phyloP scores from a whole-genome alignment of 2,888 invertebrate species.

The Dexiosoma caninum region DNA sequence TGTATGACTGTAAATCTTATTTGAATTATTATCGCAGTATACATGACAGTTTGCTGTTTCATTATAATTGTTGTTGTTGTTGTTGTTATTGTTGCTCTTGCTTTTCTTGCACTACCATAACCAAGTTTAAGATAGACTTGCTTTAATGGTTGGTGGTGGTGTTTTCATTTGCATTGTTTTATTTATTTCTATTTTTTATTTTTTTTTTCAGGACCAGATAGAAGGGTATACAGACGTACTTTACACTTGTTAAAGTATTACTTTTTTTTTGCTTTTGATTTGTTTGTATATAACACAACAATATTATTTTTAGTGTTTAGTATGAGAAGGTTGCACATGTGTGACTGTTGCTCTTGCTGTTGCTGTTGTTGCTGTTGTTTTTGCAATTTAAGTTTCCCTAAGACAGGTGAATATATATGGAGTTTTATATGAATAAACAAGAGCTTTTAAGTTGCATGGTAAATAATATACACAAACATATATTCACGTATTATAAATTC shows the following conservation, averaged over 20 bases:
- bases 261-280: conserved; percentile 19
- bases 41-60: conserved; percentile 67
- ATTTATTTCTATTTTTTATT: conserved; percentile 34
- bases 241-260: conserved; percentile 53
- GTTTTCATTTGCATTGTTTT: not conserved
- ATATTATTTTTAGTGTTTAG: conserved; percentile 9
- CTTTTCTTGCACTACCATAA: conserved; percentile 9
- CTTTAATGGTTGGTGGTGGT: conserved; percentile 17
- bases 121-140: conserved; percentile 22
- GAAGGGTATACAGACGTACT: conserved; percentile 53
- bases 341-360: not conserved
- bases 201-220: conserved; percentile 42
- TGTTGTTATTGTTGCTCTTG: conserved; percentile 9
- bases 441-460: conserved; percentile 41
- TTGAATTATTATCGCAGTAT: conserved; percentile 74
- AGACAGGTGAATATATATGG: conserved; percentile 43
- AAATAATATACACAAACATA: conserved; percentile 36
- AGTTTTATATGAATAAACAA: conserved; percentile 50
- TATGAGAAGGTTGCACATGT: conserved; percentile 9
- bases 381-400: conserved; percentile 10
- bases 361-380: not conserved
- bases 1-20: conserved; percentile 73
- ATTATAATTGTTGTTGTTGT: conserved; percentile 39
- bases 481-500: conserved; percentile 16
- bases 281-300: too few relatives aligned